Evolutionary conservation across 2,888 invertebrate genomes (phyloP), one percentile per base, ranked within the genome.

Genomic region (Xanthorhoe designata): DNA sequence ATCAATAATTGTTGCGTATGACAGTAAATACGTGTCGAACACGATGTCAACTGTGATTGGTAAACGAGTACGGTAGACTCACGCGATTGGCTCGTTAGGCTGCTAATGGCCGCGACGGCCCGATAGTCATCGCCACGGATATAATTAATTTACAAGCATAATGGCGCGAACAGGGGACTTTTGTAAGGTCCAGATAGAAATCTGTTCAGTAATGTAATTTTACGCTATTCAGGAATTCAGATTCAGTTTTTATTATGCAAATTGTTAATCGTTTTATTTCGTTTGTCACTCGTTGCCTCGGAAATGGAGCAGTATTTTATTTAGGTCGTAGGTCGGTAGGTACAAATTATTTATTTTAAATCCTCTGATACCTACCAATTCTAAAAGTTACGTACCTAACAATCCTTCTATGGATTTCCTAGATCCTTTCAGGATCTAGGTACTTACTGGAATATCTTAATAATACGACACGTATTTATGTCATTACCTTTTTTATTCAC

Each of bases 131-230:
- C 74, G 68, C 64, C 68, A 70, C 70, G 71, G 74, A 72, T 69
- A 71, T 71, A 67, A 72, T 71, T 74, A 74, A 74, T 74, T 74
- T 74, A 71, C 57, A 69, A 70, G 68, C 72, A 72, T 70, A 72
- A 69, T 68, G 63, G 24, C 58, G 59, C 54, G 57, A 58, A 68
- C 62, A 63, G 49, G 51, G 56, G 57, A 68, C 70, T 65, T 68
- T 62, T 64, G 57, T 61, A 49, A 38, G 49, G 13, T 13, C n/a
- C 35, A 64, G 64, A 64, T 64, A 29, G 9, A 24, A 49, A 64
- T 64, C 64, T 29, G 38, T 57, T 52, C 56, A 52, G 45, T 64
- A 42, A 61, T 55, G 55, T 66, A 56, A 56, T 67, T 67, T 52
- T 47, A 63, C 58, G 55, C 32, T 54, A 52, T 56, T 67, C 60